Percentiles rank a stretch among this genome's conserved stretches.
Evolutionary conservation across 2,888 invertebrate genomes (phyloP).

Genomic region (Scaptomyza polygonia): DNA sequence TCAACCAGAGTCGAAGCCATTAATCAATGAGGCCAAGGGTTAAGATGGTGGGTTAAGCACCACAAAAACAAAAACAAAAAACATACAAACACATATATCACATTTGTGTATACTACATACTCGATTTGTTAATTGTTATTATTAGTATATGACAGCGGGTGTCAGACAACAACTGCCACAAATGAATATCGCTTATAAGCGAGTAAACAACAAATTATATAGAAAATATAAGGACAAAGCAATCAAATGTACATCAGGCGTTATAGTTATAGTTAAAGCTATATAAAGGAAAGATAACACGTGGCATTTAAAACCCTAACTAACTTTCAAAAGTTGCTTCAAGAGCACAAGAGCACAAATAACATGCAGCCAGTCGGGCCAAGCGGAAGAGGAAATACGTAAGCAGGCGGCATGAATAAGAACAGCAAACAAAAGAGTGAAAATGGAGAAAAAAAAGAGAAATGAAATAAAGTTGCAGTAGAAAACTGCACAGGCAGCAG

Average conservation of each 20-base stretch:
- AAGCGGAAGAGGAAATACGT: constrained; percentile 65
- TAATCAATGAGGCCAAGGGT: constrained; percentile 63
- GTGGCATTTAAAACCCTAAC: not conserved
- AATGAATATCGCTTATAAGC: constrained; percentile 40
- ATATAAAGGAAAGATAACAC: constrained; percentile 15
- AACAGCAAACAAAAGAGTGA: constrained; percentile 25
- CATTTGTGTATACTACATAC: constrained; percentile 10
- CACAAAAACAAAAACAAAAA: not conserved
- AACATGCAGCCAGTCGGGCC: constrained; percentile 34
- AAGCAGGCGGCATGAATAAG: constrained; percentile 38
- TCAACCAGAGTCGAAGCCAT: constrained; percentile 45
- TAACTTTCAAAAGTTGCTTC: not conserved
- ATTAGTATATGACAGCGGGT: constrained; percentile 48
- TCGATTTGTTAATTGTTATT: constrained; percentile 71
- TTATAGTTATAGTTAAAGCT: constrained; percentile 10
- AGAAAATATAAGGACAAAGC: not conserved
- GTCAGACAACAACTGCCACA: constrained; percentile 15
- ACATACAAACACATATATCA: not conserved
- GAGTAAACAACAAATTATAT: constrained; percentile 53
- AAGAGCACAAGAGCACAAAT: constrained; percentile 18
- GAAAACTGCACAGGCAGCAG: constrained; percentile 16
- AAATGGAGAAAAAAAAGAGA: constrained; percentile 16
- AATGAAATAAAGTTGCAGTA: constrained; percentile 35
- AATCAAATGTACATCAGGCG: constrained; percentile 40
- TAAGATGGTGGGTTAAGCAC: constrained; percentile 17